phyloP scores from a whole-genome alignment of 2,888 invertebrate genomes.

The Trichogramma evanescens region DNA sequence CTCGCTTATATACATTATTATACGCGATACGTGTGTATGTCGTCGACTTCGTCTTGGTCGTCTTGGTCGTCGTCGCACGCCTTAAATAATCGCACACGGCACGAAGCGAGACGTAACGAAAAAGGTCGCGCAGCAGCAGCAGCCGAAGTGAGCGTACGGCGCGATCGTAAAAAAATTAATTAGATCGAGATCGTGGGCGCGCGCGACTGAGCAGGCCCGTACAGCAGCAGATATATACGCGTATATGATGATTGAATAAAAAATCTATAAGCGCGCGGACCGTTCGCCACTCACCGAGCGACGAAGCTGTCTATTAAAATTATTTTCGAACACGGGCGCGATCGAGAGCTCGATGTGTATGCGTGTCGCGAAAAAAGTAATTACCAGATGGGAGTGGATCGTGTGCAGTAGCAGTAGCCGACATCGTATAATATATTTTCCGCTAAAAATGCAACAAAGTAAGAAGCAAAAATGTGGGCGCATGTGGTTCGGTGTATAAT shows the following conservation, averaged over 20 bases:
- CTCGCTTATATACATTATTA: neutral
- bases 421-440: neutral
- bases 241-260: constrained; percentile 32
- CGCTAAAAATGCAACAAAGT: neutral
- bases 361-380: neutral
- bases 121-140: neutral
- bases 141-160: neutral
- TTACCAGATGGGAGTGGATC: neutral
- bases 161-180: constrained; percentile 37
- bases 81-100: no score
- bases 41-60: no score
- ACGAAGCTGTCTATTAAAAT: neutral
- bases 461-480: no score
- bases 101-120: neutral
- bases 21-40: no score
- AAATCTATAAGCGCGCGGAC: constrained; percentile 25
- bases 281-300: neutral
- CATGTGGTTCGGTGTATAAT: no score
- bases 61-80: no score
- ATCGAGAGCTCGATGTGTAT: no score
- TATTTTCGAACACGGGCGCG: no score
- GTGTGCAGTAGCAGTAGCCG: neutral
- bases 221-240: neutral
- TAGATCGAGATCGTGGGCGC: constrained; percentile 36
- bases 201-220: constrained; percentile 16